Evolutionary conservation across 2,888 invertebrate species (phyloP), one percentile per base, ranked within the genome.

Genomic region (Drosophila anomelani): DNA sequence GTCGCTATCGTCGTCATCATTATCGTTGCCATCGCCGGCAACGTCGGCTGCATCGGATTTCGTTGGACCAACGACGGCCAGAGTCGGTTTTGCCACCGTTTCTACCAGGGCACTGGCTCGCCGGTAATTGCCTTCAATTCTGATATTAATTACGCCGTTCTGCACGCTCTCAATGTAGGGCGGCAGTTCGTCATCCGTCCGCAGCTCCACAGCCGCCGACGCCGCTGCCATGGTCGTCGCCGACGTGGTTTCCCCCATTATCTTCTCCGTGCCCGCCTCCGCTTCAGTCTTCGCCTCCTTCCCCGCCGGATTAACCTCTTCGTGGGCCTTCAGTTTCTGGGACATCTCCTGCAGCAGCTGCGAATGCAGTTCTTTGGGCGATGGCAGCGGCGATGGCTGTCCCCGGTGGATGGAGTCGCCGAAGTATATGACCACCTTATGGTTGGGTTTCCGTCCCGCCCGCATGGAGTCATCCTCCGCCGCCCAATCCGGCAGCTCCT

Each of bases 391-490:
- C 49, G 54, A 68, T 13, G 17, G 73, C 51, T 63, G 82, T 32
- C 51, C 53, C 2, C 84, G 84, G 63, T 90, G 89, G 41, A 94
- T 94, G 4, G 95, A 94, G 88, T 95, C 95, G 38, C 95, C 95
- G 78, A 95, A 95, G 90, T 95, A 95, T 81, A 95, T 95, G 54
- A 95, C 95, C n/a, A 95, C 95, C 93, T 95, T 95, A 88, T 95
- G 95, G 79, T 91, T 91, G 63, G 90, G 84, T 61, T 90, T 91
- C 13, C 20, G 39, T n/a, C 15, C 54, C 17, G 61, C 17, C 46
- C 62, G 32, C 62, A 62, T 12, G 1, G 36, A 2, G 2, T 60
- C 36, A 8, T 38, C 61, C 55, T 60, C 39, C 17, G 38, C 41
- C 15, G 82, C 88, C 85, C 88, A 87, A 59, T 88, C 74, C 58